phyloP scores from a whole-genome alignment of 2,113 vertebrate species.

The Lepus timidus region DNA sequence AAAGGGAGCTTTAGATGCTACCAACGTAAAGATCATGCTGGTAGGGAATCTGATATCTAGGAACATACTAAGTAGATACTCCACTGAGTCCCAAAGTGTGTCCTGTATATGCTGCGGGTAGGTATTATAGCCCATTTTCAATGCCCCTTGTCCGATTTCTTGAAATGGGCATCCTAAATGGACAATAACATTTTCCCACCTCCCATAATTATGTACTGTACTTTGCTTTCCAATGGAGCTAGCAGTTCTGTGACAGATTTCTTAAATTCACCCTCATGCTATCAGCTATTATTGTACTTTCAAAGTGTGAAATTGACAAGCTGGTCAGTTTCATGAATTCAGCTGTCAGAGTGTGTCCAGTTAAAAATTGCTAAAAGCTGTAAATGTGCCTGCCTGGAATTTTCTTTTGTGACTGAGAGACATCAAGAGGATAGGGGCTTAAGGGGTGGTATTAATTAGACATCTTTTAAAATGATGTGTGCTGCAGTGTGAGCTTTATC shows the following conservation, averaged over 20 bases:
- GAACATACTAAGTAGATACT: slow-evolving; percentile 4
- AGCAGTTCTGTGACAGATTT: slow-evolving; percentile 80
- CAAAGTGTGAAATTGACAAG: slow-evolving; percentile 87
- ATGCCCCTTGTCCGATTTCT: neutral
- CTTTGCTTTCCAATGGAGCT: slow-evolving; percentile 79
- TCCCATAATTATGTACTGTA: slow-evolving; percentile 72
- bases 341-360: slow-evolving; percentile 87
- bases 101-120: neutral
- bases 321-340: slow-evolving; percentile 88
- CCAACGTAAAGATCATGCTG: neutral
- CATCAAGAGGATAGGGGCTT: slow-evolving; percentile 65
- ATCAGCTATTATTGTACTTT: slow-evolving; percentile 84
- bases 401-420: slow-evolving; percentile 84
- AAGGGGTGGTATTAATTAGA: slow-evolving; percentile 83
- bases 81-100: neutral
- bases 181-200: slow-evolving; percentile 67
- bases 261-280: slow-evolving; percentile 82
- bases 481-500: slow-evolving; percentile 83
- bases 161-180: slow-evolving; percentile 76
- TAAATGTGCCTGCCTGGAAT: slow-evolving; percentile 83
- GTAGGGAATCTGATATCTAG: neutral
- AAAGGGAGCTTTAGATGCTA: slow-evolving; percentile 49
- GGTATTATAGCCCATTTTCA: slow-evolving; percentile 48
- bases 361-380: slow-evolving; percentile 87
- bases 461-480: slow-evolving; percentile 79